Conservation (phyloP, 2,888 invertebrate species). For the Osmoderma eremita region DNA sequence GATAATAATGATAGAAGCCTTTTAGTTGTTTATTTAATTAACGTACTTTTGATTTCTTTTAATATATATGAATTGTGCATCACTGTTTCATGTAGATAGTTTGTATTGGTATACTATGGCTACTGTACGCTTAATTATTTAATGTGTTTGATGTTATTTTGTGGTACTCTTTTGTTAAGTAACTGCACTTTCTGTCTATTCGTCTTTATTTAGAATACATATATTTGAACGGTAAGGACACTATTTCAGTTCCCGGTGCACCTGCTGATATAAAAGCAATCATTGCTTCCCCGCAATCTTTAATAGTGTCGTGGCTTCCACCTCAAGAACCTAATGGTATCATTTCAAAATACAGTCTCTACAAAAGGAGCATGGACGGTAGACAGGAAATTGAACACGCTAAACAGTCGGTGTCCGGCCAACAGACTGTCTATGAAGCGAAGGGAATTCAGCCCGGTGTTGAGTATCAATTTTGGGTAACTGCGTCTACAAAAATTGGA, state of each 20-base stretch:
- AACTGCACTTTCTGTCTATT: too few relatives aligned
- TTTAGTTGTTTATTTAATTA: too few relatives aligned
- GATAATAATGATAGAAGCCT: too few relatives aligned
- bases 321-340: conserved; percentile 80
- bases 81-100: too few relatives aligned
- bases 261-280: conserved; percentile 84
- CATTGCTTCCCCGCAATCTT: conserved; percentile 76
- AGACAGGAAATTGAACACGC: conserved; percentile 76
- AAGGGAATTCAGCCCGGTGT: conserved; percentile 75
- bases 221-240: not conserved
- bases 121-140: too few relatives aligned
- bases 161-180: too few relatives aligned
- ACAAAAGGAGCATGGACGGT: conserved; percentile 75
- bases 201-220: too few relatives aligned
- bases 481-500: conserved; percentile 80
- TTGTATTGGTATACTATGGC: too few relatives aligned
- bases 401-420: conserved; percentile 72
- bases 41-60: too few relatives aligned
- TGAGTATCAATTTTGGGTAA: conserved; percentile 83
- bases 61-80: too few relatives aligned
- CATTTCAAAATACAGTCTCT: conserved; percentile 79
- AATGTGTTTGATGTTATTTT: too few relatives aligned
- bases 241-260: conserved; percentile 75
- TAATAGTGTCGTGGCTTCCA: conserved; percentile 81
- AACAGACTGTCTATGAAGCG: conserved; percentile 73